These are phyloP conservation scores for Agriopis leucophaearia DNA, from an alignment of 2,888 invertebrate species.

Conservation along the genomic window DNA sequence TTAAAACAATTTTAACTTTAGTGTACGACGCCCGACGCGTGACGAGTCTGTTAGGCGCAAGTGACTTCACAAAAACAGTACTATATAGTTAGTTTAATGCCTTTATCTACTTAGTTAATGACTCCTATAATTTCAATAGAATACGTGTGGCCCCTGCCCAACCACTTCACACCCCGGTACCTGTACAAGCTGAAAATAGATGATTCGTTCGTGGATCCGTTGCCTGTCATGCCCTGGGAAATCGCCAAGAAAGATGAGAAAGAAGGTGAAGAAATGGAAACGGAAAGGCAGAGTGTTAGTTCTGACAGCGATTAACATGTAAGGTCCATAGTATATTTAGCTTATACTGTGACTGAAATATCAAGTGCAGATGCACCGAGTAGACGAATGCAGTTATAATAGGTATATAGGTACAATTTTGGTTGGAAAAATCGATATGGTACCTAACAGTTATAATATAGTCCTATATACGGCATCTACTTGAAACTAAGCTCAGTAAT, in stretches of 20 bases:
- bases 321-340: background rate
- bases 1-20: too few relatives aligned
- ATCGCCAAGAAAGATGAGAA: conserved; percentile 63
- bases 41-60: too few relatives aligned
- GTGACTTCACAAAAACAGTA: too few relatives aligned
- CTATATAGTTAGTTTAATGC: background rate
- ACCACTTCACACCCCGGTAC: conserved; percentile 74
- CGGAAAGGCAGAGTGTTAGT: conserved; percentile 59
- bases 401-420: background rate
- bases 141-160: conserved; percentile 76
- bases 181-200: conserved; percentile 79
- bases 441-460: background rate
- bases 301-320: conserved; percentile 66
- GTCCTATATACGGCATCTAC: too few relatives aligned
- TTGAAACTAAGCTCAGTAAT: background rate
- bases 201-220: conserved; percentile 78
- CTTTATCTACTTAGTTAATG: background rate
- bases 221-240: conserved; percentile 83
- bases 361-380: background rate
- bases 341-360: background rate
- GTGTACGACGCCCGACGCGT: too few relatives aligned
- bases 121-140: conserved; percentile 53
- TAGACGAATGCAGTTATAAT: background rate
- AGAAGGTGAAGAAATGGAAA: conserved; percentile 64
- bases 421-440: background rate